Evolutionary conservation across 92 coral and sea anemone species (phyloP), one percentile per base, ranked within the genome.

Genomic region (Pocillopora grandis): DNA sequence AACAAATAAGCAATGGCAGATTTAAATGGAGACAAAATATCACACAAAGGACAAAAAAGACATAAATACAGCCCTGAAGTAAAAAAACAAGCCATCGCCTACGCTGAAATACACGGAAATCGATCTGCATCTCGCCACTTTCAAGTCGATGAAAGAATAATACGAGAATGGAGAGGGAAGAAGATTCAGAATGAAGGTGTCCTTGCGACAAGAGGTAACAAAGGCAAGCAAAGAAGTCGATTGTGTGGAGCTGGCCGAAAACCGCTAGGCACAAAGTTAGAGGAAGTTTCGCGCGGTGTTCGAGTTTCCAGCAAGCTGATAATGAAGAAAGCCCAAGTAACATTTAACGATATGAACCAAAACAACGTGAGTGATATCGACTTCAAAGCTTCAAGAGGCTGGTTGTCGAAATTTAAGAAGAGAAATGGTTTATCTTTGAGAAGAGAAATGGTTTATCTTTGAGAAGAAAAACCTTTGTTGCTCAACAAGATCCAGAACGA

Each of bases 311-410:
- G 90, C 72, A 74, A 74, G 17, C 78, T 52, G 16, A 21, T 33
- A 27, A 56, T 74, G 76, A 72, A 52, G 62, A 72, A 87, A 75
- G 90, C 87, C 9, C 74, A 88, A 88, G 27, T 84, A 20, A 52
- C 35, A 17, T 88, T 69, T 88, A 71, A 75, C 16, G 85, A 86
- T 72, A 64, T 88, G 72, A 77, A 79, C 7, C 17, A 55, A 76
- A 67, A 76, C 80, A 31, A 57, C 66, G 61, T 58, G 56, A 62
- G 42, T 62, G 74, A 62, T 82, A 87, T 59, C 65, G 89, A 83
- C 64, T 89, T 89, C 66, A 92, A 92, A 57, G 95, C 90, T 12
- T 89, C 92, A 58, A 92, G 93, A 85, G 93, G 96, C 18, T 92
- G 96, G 93, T 74, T 92, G 82, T 27, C 71, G 61, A 72, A 72